A percentile compares a stretch with the other conserved stretches of the same genome.
Conservation (phyloP, 2,888 invertebrate species). For the Drosophila infuscata region DNA sequence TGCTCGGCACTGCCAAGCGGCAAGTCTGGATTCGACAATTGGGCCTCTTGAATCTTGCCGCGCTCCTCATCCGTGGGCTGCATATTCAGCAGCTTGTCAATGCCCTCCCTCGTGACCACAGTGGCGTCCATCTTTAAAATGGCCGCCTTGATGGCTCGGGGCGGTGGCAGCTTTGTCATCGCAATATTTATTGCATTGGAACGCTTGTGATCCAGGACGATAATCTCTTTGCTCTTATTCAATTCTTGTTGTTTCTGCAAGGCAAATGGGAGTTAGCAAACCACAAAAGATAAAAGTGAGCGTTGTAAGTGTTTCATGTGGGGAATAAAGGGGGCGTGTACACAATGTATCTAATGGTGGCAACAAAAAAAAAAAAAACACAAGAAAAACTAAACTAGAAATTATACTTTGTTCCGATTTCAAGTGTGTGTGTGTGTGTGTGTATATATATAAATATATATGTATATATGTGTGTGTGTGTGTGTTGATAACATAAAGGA, state of each 20-base stretch:
- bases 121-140: conserved; percentile 99
- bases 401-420: conserved; percentile 5
- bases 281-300: conserved; percentile 3
- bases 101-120: conserved; percentile 98
- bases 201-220: conserved; percentile 97
- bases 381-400: conserved; percentile 13
- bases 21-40: conserved; percentile 84
- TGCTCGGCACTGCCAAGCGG: conserved; percentile 96
- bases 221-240: conserved; percentile 95
- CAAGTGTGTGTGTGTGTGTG: conserved; percentile 1
- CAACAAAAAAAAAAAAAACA: conserved; percentile 11
- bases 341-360: conserved; percentile 19
- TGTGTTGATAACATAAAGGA: conserved; percentile 27
- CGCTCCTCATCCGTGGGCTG: conserved; percentile 98
- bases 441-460: too few relatives aligned
- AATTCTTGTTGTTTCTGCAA: conserved; percentile 92
- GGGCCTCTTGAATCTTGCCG: conserved; percentile 98
- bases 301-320: conserved; percentile 13
- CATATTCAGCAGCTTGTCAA: conserved; percentile 99
- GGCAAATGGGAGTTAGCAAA: conserved; percentile 5
- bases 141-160: conserved; percentile 99
- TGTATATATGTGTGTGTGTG: conserved; percentile 7
- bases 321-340: conserved; percentile 8
- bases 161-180: conserved; percentile 99
- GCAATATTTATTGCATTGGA: conserved; percentile 99